phyloP scores from a whole-genome alignment of 2,797 vertebrate species.

The Gorsachius magnificus region DNA sequence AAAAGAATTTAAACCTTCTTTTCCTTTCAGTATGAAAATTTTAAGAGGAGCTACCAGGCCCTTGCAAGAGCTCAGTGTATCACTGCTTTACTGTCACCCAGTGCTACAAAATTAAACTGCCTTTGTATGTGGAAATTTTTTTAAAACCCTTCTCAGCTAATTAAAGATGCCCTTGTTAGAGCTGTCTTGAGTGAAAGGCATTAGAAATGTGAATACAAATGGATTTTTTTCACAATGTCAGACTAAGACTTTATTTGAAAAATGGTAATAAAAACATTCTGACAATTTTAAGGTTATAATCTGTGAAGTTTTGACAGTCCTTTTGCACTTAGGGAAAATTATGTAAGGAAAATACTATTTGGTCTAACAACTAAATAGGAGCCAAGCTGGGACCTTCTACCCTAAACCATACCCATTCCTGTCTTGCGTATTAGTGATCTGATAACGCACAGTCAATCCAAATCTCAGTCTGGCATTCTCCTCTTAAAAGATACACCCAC shows the following conservation, averaged over 20 bases:
- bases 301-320: background rate
- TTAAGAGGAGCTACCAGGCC: background rate
- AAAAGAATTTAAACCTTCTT: background rate
- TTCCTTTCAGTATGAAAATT: background rate
- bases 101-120: background rate
- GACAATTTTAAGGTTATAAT: background rate
- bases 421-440: background rate
- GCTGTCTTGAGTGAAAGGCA: constrained; percentile 8
- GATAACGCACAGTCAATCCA: background rate
- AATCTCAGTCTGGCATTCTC: background rate
- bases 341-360: background rate
- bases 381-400: background rate
- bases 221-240: background rate
- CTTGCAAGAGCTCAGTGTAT: background rate
- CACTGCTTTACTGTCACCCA: background rate
- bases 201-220: background rate
- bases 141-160: background rate
- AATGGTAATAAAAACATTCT: background rate
- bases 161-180: constrained; percentile 11
- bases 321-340: background rate
- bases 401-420: background rate
- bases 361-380: background rate
- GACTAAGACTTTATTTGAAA: background rate
- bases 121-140: background rate
- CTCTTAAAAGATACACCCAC: background rate